phyloP scores from a whole-genome alignment of 2,797 vertebrate genomes.

The Aphelocoma californica region DNA sequence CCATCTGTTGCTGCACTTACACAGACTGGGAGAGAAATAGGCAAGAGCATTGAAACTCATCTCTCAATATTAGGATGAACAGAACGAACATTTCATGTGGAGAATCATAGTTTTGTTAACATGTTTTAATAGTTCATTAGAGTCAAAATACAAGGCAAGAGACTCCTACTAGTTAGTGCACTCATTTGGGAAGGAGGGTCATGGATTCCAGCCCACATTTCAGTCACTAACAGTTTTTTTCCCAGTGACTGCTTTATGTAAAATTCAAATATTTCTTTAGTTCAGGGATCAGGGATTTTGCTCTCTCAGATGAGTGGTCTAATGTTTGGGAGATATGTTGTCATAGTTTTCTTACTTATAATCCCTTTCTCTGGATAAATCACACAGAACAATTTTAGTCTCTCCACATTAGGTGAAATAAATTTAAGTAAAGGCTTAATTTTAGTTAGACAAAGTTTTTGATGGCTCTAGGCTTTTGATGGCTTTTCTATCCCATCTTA shows the following conservation, averaged over 20 bases:
- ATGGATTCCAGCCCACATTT: neutral
- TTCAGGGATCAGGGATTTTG: neutral
- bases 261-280: neutral
- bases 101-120: neutral
- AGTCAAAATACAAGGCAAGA: neutral
- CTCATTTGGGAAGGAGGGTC: neutral
- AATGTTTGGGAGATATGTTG: neutral
- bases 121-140: neutral
- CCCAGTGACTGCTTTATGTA: neutral
- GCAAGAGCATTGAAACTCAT: neutral
- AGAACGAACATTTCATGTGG: neutral
- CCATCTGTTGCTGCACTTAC: neutral
- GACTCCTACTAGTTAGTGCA: neutral
- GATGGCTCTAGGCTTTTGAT: neutral
- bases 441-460: neutral
- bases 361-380: neutral
- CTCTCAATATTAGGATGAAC: neutral
- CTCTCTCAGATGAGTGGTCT: neutral
- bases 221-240: neutral
- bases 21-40: neutral
- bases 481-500: neutral
- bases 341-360: neutral
- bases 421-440: neutral
- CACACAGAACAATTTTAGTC: neutral
- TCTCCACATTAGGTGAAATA: neutral